A percentile compares a stretch with the other conserved stretches of the same genome.
These are phyloP conservation scores for Spinus olivaceus DNA, from an alignment of 2,797 vertebrate species.

Conservation along the genomic window DNA sequence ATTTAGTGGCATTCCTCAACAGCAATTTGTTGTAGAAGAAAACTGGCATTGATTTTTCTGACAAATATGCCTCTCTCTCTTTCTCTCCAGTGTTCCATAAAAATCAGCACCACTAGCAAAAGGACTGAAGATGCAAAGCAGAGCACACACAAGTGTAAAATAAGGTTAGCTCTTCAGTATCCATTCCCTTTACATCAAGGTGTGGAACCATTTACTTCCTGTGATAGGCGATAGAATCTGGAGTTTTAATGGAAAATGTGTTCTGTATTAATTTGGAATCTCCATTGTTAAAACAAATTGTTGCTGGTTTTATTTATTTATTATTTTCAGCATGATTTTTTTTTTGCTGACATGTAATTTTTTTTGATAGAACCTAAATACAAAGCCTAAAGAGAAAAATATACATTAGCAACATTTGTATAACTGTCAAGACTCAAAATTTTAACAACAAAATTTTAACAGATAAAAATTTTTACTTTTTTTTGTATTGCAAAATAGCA, in stretches of 20 bases:
- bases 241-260: background rate
- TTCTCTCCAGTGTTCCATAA: background rate
- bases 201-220: background rate
- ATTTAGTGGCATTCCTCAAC: background rate
- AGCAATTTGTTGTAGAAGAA: background rate
- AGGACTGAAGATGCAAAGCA: background rate
- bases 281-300: background rate
- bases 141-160: background rate
- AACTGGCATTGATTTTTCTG: conserved; percentile 41
- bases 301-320: background rate
- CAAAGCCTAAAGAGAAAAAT: background rate
- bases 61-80: background rate
- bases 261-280: background rate
- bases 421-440: background rate
- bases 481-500: background rate
- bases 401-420: background rate
- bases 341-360: background rate
- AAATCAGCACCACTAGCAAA: background rate
- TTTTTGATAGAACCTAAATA: background rate
- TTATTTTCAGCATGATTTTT: background rate
- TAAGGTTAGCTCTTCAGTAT: background rate
- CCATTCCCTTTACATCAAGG: background rate
- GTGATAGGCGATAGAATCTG: background rate
- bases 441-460: background rate
- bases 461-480: background rate